phyloP scores from a whole-genome alignment of 2,797 vertebrate genomes.

The Neostethus bicornis region DNA sequence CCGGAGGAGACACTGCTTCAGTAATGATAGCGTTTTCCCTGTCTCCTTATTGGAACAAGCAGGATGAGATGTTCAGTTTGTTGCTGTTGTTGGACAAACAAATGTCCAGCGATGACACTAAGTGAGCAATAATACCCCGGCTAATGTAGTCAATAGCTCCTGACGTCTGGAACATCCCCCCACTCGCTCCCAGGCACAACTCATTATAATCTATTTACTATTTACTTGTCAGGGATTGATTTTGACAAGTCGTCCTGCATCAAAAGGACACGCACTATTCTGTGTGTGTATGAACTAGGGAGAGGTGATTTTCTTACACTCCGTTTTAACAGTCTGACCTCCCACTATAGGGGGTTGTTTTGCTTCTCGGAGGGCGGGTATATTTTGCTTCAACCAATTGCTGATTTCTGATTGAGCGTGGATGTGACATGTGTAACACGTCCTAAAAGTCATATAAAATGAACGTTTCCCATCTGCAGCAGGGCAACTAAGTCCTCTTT shows the following conservation, averaged over 20 bases:
- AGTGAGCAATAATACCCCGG: constrained; percentile 20
- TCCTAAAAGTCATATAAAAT: too few species aligned
- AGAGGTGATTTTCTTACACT: too few species aligned
- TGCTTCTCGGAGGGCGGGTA: too few species aligned
- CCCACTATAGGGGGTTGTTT: too few species aligned
- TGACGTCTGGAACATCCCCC: constrained; percentile 1
- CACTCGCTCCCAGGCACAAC: constrained; percentile 3
- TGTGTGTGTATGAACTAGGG: constrained; percentile 4
- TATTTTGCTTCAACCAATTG: too few species aligned
- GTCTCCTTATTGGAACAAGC: constrained; percentile 34
- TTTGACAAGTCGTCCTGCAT: constrained; percentile 23
- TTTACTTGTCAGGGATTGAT: constrained; percentile 14
- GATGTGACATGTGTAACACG: too few species aligned
- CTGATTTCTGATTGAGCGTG: too few species aligned
- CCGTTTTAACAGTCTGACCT: too few species aligned
- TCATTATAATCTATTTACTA: constrained; percentile 19
- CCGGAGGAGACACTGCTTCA: constrained; percentile 1
- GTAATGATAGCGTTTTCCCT: constrained; percentile 3
- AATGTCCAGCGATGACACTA: constrained; percentile 14
- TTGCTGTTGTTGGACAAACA: constrained; percentile 37
- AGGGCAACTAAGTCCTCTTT: too few species aligned
- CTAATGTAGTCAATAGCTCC: constrained; percentile 7
- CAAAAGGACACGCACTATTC: neutral
- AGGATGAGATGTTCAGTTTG: constrained; percentile 32
- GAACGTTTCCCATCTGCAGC: too few species aligned